Evolutionary conservation across 1,140 invertebrate species (phyloP).

Genomic region (Euura lappo): DNA sequence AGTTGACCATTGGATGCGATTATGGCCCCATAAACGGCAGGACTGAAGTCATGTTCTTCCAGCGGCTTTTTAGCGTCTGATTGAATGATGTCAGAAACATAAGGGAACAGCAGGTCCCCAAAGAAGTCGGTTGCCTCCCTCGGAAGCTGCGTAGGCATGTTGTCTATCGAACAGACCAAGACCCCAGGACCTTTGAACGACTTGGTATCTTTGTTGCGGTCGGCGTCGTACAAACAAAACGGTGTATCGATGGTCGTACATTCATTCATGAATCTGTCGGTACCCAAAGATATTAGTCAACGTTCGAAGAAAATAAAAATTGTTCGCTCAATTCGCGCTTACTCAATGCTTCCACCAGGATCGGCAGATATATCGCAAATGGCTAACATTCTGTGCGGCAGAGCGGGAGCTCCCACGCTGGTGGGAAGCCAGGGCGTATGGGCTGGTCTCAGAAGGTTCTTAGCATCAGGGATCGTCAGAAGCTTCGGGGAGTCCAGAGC

Average conservation of each 20-base stretch:
- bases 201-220: slow-evolving; percentile 95
- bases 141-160: slow-evolving; percentile 99
- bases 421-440: slow-evolving; percentile 93
- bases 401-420: slow-evolving; percentile 81
- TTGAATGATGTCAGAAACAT: slow-evolving; percentile 87
- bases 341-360: slow-evolving; percentile 97
- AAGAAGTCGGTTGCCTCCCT: slow-evolving; percentile 98
- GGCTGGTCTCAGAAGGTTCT: slow-evolving; percentile 86
- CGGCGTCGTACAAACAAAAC: slow-evolving; percentile 98
- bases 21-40: slow-evolving; percentile 86
- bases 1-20: slow-evolving; percentile 95
- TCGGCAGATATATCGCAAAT: slow-evolving; percentile 99
- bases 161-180: slow-evolving; percentile 98
- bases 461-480: slow-evolving; percentile 97
- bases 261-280: slow-evolving; percentile 91
- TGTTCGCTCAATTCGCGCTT: too few species aligned
- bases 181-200: slow-evolving; percentile 97
- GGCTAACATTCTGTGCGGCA: slow-evolving; percentile 89
- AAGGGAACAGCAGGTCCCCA: slow-evolving; percentile 90
- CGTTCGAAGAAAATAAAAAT: neutral
- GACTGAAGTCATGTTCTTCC: slow-evolving; percentile 78
- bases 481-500: slow-evolving; percentile 95
- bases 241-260: slow-evolving; percentile 99
- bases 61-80: slow-evolving; percentile 88
- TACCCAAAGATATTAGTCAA: slow-evolving; percentile 14